phyloP scores from a whole-genome alignment of 2,888 invertebrate genomes.

The Dione vanillae region DNA sequence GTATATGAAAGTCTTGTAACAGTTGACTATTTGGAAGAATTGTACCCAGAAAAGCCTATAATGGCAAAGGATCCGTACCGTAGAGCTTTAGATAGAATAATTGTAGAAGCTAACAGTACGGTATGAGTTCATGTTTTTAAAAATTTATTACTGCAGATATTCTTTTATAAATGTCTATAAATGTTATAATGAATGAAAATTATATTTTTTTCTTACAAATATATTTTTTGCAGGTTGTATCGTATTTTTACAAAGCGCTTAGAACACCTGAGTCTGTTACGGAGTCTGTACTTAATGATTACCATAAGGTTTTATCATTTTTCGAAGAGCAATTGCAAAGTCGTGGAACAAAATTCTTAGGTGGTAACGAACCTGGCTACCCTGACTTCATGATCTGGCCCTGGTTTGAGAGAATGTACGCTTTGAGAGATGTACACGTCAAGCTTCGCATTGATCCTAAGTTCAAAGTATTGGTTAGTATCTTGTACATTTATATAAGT shows the following conservation, averaged over 20 bases:
- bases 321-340: slow-evolving; percentile 86
- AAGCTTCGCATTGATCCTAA: slow-evolving; percentile 80
- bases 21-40: slow-evolving; percentile 92
- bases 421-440: slow-evolving; percentile 74
- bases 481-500: too few relatives aligned
- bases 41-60: slow-evolving; percentile 86
- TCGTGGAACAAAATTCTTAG: slow-evolving; percentile 86
- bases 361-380: slow-evolving; percentile 88
- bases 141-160: background rate
- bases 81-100: slow-evolving; percentile 88
- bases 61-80: slow-evolving; percentile 87
- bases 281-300: slow-evolving; percentile 56
- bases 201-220: too few relatives aligned
- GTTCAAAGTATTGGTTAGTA: slow-evolving; percentile 74
- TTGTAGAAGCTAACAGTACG: slow-evolving; percentile 80
- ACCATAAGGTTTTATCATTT: slow-evolving; percentile 77
- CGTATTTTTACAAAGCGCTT: slow-evolving; percentile 57
- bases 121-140: slow-evolving; percentile 50
- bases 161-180: too few relatives aligned
- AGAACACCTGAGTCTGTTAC: slow-evolving; percentile 59
- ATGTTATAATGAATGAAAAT: too few relatives aligned
- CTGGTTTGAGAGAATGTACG: slow-evolving; percentile 89
- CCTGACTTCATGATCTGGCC: slow-evolving; percentile 95
- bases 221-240: slow-evolving; percentile 61
- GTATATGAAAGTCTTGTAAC: slow-evolving; percentile 91